phyloP scores from a whole-genome alignment of 1,140 invertebrate species.

The Drosophila mauritiana region DNA sequence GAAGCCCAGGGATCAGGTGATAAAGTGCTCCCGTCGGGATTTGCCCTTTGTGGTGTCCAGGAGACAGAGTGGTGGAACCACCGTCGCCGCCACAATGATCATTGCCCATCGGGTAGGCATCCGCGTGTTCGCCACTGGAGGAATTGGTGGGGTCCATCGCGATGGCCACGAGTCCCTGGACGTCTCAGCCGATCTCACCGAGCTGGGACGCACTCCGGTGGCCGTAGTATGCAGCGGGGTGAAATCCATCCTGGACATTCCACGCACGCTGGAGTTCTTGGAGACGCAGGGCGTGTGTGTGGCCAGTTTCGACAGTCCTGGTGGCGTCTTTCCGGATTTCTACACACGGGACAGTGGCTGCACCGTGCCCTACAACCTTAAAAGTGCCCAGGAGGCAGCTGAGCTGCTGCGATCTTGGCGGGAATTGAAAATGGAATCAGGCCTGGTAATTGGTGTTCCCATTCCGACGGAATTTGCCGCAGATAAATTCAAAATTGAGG shows the following conservation, averaged over 20 bases:
- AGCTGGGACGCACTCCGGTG: conserved; percentile 94
- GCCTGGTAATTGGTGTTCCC: conserved; percentile 96
- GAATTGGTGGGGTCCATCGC: conserved; percentile 97
- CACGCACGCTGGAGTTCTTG: conserved; percentile 97
- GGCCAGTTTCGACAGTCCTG: conserved; percentile 86
- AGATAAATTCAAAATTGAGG: conserved; percentile 86
- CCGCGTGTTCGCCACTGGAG: conserved; percentile 96
- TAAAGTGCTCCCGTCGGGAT: conserved; percentile 95
- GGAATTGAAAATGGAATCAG: conserved; percentile 89
- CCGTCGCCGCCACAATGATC: conserved; percentile 97
- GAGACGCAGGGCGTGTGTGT: conserved; percentile 98
- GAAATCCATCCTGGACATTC: conserved; percentile 99
- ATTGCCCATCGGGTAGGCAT: conserved; percentile 93
- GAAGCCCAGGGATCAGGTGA: conserved; percentile 66
- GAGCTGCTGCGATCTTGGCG: conserved; percentile 87
- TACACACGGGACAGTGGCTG: conserved; percentile 90
- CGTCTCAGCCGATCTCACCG: conserved; percentile 97
- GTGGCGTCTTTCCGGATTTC: conserved; percentile 93
- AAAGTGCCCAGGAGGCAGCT: conserved; percentile 89
- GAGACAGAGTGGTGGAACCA: conserved; percentile 95
- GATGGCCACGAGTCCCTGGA: conserved; percentile 94
- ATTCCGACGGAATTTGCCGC: conserved; percentile 90
- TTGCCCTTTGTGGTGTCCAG: conserved; percentile 91
- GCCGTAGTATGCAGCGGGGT: conserved; percentile 97
- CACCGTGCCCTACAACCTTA: conserved; percentile 89